Conservation (phyloP, 2,113 vertebrate genomes). For the Ibidorhyncha struthersii region DNA sequence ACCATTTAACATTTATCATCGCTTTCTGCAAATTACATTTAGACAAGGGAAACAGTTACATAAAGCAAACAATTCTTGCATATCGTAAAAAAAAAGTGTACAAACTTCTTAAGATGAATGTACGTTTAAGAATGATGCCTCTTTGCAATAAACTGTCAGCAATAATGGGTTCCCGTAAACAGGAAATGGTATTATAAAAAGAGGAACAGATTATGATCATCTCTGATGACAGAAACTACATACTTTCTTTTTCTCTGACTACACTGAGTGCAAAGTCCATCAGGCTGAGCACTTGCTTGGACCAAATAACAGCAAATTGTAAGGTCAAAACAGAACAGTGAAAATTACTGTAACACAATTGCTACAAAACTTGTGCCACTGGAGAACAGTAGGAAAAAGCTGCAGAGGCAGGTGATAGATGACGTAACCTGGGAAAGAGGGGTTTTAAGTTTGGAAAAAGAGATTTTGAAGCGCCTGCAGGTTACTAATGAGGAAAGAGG, state of each 20-base stretch:
- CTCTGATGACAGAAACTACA: neutral
- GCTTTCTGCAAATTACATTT: conserved; percentile 55
- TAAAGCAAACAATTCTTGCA: conserved; percentile 22
- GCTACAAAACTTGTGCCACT: neutral
- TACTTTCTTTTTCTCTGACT: neutral
- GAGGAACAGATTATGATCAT: neutral
- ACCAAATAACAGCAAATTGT: neutral
- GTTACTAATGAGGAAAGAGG: neutral
- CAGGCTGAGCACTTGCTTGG: neutral
- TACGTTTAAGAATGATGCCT: conserved; percentile 2
- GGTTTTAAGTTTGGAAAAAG: neutral
- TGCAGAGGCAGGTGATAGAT: neutral
- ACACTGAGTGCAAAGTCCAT: neutral
- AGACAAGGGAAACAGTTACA: conserved; percentile 30
- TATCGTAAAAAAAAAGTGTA: neutral
- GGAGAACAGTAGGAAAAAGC: neutral
- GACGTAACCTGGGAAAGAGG: neutral
- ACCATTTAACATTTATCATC: conserved; percentile 69
- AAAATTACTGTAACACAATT: neutral
- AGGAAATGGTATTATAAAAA: conserved; percentile 1
- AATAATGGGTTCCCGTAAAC: neutral
- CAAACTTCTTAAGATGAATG: neutral
- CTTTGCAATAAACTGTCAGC: neutral
- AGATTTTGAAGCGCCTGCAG: neutral
- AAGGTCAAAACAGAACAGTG: neutral